Percentiles rank a stretch among this genome's conserved stretches.
These are phyloP conservation scores for Palythoa grandiflora DNA, from an alignment of 92 coral and sea anemone species.

Conservation along the genomic window DNA sequence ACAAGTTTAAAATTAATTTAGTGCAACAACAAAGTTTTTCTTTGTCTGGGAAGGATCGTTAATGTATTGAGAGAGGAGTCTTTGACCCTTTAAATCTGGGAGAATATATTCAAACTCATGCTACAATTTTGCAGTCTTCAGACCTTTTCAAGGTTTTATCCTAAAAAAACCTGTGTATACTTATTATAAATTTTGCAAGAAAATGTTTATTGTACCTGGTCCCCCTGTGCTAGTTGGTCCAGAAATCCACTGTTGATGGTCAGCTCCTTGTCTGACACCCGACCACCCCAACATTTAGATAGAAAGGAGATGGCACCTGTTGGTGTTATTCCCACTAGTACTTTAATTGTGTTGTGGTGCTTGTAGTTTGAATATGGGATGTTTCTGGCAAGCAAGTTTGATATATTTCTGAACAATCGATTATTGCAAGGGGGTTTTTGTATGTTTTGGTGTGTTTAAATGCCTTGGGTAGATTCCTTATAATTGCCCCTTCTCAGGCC, in stretches of 20 bases:
- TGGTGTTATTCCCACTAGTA: conserved; percentile 47
- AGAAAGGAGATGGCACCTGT: conserved; percentile 54
- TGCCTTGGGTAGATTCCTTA: too few relatives aligned
- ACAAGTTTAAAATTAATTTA: too few relatives aligned
- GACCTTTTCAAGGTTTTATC: neutral
- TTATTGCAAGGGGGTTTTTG: conserved; percentile 13
- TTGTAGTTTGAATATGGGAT: neutral
- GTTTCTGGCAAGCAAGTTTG: conserved; percentile 28
- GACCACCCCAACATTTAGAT: conserved; percentile 65
- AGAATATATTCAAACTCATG: too few relatives aligned
- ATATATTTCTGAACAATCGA: conserved; percentile 12
- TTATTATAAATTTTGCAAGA: neutral
- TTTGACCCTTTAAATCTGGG: too few relatives aligned
- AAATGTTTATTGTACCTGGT: conserved; percentile 30
- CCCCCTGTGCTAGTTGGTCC: conserved; percentile 47
- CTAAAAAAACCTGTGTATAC: neutral
- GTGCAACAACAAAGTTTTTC: too few relatives aligned
- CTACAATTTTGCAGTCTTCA: too few relatives aligned
- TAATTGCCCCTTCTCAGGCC: too few relatives aligned
- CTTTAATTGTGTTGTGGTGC: neutral
- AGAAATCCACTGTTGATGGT: conserved; percentile 57
- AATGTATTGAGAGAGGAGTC: too few relatives aligned
- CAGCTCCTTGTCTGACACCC: conserved; percentile 65
- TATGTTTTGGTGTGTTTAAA: too few relatives aligned
- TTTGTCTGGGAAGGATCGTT: too few relatives aligned